A percentile compares a stretch with the other conserved stretches of the same genome.
These are phyloP conservation scores for Antigone vipio DNA, from an alignment of 2,113 vertebrate species.

Conservation along the genomic window DNA sequence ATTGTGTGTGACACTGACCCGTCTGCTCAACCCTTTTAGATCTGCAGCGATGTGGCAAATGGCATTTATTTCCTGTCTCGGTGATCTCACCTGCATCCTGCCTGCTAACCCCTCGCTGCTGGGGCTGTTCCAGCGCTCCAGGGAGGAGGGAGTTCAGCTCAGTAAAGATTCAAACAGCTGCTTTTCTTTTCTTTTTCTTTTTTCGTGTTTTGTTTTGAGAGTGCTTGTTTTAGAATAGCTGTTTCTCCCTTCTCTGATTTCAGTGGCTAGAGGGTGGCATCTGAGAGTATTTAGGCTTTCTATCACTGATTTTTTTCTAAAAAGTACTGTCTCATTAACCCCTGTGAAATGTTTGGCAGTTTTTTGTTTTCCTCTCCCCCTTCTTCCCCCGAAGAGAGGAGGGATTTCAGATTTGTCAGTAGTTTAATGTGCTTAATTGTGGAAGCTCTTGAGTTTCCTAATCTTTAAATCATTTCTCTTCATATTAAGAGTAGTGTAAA, in stretches of 20 bases:
- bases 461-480: not conserved
- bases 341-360: not conserved
- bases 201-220: not conserved
- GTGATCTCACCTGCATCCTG: slow-evolving; percentile 62
- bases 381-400: not conserved
- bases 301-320: not conserved
- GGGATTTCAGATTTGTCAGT: not conserved
- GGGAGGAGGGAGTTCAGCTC: not conserved
- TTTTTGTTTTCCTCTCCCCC: not conserved
- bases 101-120: not conserved
- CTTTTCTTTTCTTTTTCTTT: not conserved
- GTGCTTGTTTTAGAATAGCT: not conserved
- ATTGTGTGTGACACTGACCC: not conserved
- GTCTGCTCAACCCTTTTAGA: not conserved
- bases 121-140: not conserved
- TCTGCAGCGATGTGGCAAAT: not conserved
- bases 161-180: not conserved
- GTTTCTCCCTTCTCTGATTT: not conserved
- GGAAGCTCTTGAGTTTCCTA: not conserved
- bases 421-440: not conserved
- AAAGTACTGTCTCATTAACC: not conserved
- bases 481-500: no score
- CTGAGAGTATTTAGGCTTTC: not conserved
- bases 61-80: not conserved
- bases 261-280: not conserved